Base-by-base conservation (phyloP, 2,888 invertebrate genomes). In the Argyresthia albistria region DNA sequence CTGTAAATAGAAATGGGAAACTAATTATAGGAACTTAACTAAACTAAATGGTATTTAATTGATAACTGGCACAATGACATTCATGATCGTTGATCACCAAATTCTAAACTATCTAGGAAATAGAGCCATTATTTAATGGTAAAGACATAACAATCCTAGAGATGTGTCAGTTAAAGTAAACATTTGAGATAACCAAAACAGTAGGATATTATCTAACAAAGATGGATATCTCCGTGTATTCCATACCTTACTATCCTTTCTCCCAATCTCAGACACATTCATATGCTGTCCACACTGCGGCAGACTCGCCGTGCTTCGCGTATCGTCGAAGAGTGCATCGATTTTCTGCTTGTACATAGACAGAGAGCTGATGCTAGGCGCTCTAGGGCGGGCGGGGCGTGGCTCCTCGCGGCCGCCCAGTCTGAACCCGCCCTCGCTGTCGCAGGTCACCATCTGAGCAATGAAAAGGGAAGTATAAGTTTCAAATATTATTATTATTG, bases 271-370 rank as follows among this genome's bases (percentile, higher is more conserved):
- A 2, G 46, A 62, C 52, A 78, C 79, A 55, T 60, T 66, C 43
- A 57, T 14, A 45, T 57, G 54, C 35, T 55, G 56, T 50, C 67
- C 70, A 55, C 71, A 76, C 43, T 78, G 83, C 50, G 77, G 79
- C 50, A 81, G 70, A 60, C 90, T 90, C 63, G 80, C 77, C 52
- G 90, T 75, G 25, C 91, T 93, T 61, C 91, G 89, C 53, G 89
- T 88, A 67, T 93, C 93, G 66, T 93, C 93, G 80, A 96, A 96
- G 80, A 96, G 92, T 25, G 94, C 91, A 80, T 96, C 96, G 69
- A 96, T 96, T 73, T 93, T 92, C 67, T 93, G 92, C 76, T 95
- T 95, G 80, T 94, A 94, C 55, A 92, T 88, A 54, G 93, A 92
- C 65, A 92, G 90, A 10, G 88, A 87, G 53, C 86, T 87, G 54